Base-by-base conservation (phyloP, 2,888 invertebrate genomes). In the Plutella xylostella region DNA sequence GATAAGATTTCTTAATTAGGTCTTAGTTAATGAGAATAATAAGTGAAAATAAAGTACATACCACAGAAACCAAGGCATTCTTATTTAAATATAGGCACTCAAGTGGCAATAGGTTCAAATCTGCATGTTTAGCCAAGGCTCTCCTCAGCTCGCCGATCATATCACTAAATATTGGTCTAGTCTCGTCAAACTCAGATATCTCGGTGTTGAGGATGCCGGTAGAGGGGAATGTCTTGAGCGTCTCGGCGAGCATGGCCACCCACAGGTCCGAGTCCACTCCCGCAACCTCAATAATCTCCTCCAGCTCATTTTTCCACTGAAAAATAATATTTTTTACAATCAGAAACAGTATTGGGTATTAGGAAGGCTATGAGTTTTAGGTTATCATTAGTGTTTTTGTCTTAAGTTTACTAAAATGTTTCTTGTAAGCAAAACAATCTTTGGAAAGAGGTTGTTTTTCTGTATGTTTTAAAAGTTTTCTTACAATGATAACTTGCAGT, bases 81-180 rank as follows among this genome's bases (percentile, higher is more conserved):
- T 96, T 96, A 82, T 97, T 98, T 53, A 98, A 87, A 85, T 97
- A 98, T 68, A 96, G 93, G 82, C 97, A 97, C 83, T 98, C 98
- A 66, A 97, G 86, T 3, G 98, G 98, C 59, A 97, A 77, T 88
- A 97, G 91, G 54, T 91, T 92, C 44, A 91, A 84, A 57, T 96
- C 96, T 47, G 92, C 89, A 69, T 94, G 94, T 69, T 94, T 94
- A 44, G 90, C 90, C 20, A 95, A 87, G 52, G 94, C 85, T 72
- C 93, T 90, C 54, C 90, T 86, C 45, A 97, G 77, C 67, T 96
- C 96, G 51, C 90, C 90, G 3, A 95, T 90, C 80, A 96, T 90
- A 65, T 97, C 97, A 40, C 92, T 92, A 65, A 96, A 94, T 52
- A 97, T 94, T 17, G 92, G 91, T 54, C 94, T 87, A 21, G 95